Evolutionary conservation across 30 jellyfish, hydroid and myxozoan species (phyloP).

Genomic region (Euphysa ruthae): DNA sequence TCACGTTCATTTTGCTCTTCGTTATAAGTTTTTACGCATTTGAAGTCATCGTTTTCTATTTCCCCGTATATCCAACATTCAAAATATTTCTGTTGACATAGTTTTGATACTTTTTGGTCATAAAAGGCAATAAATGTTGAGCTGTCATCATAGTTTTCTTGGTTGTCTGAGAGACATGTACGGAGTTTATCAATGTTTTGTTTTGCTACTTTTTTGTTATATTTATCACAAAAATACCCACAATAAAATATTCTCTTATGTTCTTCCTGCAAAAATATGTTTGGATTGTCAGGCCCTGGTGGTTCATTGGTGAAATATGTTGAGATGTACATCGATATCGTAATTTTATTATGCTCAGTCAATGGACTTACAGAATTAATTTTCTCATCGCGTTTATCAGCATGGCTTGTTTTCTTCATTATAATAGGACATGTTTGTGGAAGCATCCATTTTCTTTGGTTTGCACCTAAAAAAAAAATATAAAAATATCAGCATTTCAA

Average conservation of each 20-base stretch:
- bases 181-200: slow-evolving; percentile 1
- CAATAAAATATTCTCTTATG: slow-evolving; percentile 39
- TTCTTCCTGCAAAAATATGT: slow-evolving; percentile 55
- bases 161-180: slow-evolving; percentile 5
- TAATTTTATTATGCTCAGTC: slow-evolving; percentile 15
- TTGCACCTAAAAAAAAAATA: background rate
- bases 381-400: background rate
- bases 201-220: slow-evolving; percentile 3
- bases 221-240: slow-evolving; percentile 3
- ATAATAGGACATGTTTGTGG: slow-evolving; percentile 26
- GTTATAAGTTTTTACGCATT: slow-evolving; percentile 16
- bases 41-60: slow-evolving; percentile 19
- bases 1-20: slow-evolving; percentile 12
- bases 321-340: slow-evolving; percentile 61
- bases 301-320: slow-evolving; percentile 30
- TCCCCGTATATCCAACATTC: slow-evolving; percentile 60
- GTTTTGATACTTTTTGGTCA: background rate
- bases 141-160: slow-evolving; percentile 24
- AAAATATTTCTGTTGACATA: background rate
- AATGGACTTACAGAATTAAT: slow-evolving; percentile 9
- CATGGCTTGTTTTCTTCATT: slow-evolving; percentile 5
- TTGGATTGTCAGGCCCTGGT: slow-evolving; percentile 48
- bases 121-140: slow-evolving; percentile 29
- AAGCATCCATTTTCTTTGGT: slow-evolving; percentile 10
- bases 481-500: too few relatives aligned